Evolutionary conservation across 2,113 vertebrate species (phyloP).

Genomic region (Muntiacus muntjak): DNA sequence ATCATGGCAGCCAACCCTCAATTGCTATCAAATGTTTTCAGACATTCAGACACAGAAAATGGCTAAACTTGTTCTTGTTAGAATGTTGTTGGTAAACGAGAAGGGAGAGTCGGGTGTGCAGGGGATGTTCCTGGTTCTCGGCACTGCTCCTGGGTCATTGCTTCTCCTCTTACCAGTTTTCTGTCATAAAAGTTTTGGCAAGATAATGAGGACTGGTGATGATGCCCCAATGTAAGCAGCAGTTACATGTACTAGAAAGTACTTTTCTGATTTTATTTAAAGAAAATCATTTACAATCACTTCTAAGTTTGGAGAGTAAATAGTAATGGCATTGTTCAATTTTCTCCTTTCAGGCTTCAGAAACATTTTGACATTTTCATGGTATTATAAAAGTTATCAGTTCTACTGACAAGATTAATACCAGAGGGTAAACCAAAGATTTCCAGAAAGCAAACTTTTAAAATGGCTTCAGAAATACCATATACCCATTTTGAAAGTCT

Average conservation of each 20-base stretch:
- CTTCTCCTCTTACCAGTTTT: background rate
- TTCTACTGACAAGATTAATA: background rate
- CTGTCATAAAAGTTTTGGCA: background rate
- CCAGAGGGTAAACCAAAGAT: background rate
- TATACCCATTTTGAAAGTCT: background rate
- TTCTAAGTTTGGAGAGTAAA: background rate
- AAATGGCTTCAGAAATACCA: background rate
- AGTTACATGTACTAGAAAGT: background rate
- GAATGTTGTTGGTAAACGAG: background rate
- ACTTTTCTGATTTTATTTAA: conserved; percentile 18
- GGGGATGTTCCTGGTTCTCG: background rate
- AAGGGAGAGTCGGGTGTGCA: background rate
- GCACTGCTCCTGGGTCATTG: background rate
- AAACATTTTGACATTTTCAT: background rate
- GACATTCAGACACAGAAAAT: conserved; percentile 33
- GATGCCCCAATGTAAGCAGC: background rate
- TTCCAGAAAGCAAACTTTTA: background rate
- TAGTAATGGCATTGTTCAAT: background rate
- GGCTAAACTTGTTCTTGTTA: background rate
- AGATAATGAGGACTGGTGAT: background rate
- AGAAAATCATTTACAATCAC: background rate
- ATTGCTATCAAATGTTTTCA: conserved; percentile 65
- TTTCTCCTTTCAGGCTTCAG: conserved; percentile 28
- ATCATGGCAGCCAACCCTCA: conserved; percentile 53
- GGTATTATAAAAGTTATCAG: background rate